Base-by-base conservation (phyloP, 2,113 vertebrate genomes). In the Tachycineta bicolor region DNA sequence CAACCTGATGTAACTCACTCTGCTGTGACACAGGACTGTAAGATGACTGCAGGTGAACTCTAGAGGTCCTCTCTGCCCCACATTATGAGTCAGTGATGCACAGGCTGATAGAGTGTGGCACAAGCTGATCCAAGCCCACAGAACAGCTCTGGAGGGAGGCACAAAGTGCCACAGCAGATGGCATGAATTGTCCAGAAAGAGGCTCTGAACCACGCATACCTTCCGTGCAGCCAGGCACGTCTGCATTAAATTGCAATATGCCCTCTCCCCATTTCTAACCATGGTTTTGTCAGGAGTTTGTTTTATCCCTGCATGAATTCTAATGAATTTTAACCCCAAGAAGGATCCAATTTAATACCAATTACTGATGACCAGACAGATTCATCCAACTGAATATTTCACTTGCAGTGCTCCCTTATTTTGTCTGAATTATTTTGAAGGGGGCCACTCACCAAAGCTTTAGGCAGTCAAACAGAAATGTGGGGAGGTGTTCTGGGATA, bases 51-150 rank as follows among this genome's bases (percentile, higher is more conserved):
- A 60, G 33, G 18, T 52, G 77, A 77, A 37, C 31, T 73, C 25
- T 29, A 37, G 60, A 71, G 47, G 56, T 75, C 31, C 44, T 31
- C 41, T 94, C n/a, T 31, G n/a, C 4, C n/a, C 26, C 25, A 24
- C 43, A 19, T 18, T 37, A 52, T 0, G 0, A 75, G 43, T 5
- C 0, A 0, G 5, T 14, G 18, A 26, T 8, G 33, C 5, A 33
- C 15, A 88, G 67, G 12, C 62, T 50, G 62, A 60, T 9, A 10
- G 1, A 34, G 4, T 25, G 12, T 12, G 49, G 34, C 25, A 87
- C 81, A 76, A 73, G 39, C n/a, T 89, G 76, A 79, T 23, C 29
- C 53, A 47, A 89, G 22, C 59, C 37, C 28, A 17, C 20, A 63
- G 60, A 71, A 60, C 0, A 76, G 62, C 39, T 43, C 23, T 2